phyloP scores from a whole-genome alignment of 2,888 invertebrate species.

The Cephus nigrinus region DNA sequence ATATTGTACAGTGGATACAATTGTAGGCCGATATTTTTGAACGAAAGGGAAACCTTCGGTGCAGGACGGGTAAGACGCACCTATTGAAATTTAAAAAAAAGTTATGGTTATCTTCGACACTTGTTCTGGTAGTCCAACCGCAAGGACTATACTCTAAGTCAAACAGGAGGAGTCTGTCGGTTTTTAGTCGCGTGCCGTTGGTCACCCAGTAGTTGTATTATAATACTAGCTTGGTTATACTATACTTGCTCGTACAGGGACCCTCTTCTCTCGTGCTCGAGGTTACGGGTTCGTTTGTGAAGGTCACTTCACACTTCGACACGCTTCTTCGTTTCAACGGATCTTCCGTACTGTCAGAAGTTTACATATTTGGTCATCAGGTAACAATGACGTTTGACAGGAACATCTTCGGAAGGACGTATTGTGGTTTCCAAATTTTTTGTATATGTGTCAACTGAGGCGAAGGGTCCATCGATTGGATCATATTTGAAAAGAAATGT shows the following conservation, averaged over 20 bases:
- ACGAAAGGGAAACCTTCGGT: neutral
- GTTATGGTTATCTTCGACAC: neutral
- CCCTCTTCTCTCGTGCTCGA: neutral
- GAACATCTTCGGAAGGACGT: neutral
- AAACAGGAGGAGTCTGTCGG: neutral
- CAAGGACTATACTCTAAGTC: neutral
- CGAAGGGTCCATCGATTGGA: neutral
- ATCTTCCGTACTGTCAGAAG: neutral
- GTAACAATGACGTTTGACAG: neutral
- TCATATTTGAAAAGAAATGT: neutral
- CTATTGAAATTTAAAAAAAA: neutral
- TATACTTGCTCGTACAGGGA: neutral
- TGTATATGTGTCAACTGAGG: neutral
- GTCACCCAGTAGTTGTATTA: slow-evolving; percentile 2
- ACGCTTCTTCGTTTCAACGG: neutral
- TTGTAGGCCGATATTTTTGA: neutral
- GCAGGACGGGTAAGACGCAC: neutral
- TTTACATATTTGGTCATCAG: neutral
- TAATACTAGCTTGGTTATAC: neutral
- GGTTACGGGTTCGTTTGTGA: neutral
- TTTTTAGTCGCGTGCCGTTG: slow-evolving; percentile 8
- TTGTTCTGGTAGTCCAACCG: neutral
- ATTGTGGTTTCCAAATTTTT: neutral
- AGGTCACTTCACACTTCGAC: slow-evolving; percentile 6
- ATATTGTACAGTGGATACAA: neutral